phyloP scores from a whole-genome alignment of 1,140 invertebrate species.

The Tetragnatha versicolor region DNA sequence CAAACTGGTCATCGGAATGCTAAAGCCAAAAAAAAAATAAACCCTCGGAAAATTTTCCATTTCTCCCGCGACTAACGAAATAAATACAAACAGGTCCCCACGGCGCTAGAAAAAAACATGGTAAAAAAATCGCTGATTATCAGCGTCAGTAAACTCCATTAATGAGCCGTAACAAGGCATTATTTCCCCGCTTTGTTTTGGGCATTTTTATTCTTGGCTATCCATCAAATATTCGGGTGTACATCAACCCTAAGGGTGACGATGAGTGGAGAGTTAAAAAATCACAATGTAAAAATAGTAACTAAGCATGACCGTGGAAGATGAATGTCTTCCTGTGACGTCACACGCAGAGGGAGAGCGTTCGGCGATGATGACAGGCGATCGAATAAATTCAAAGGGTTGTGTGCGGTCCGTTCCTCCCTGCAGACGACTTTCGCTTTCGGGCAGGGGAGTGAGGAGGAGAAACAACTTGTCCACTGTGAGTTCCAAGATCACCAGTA shows the following conservation, averaged over 20 bases:
- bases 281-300: slow-evolving; percentile 55
- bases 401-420: too few relatives aligned
- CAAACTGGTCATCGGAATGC: too few relatives aligned
- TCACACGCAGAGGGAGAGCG: slow-evolving; percentile 28
- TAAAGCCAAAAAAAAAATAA: not conserved
- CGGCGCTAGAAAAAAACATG: not conserved
- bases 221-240: slow-evolving; percentile 55
- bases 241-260: slow-evolving; percentile 51
- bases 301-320: slow-evolving; percentile 53
- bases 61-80: not conserved
- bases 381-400: too few relatives aligned
- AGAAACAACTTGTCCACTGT: too few relatives aligned
- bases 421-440: too few relatives aligned
- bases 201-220: slow-evolving; percentile 52
- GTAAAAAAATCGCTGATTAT: slow-evolving; percentile 39
- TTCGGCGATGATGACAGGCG: slow-evolving; percentile 7
- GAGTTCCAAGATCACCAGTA: too few relatives aligned
- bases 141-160: slow-evolving; percentile 49
- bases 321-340: slow-evolving; percentile 55
- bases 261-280: slow-evolving; percentile 52
- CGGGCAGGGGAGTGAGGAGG: too few relatives aligned
- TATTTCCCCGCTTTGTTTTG: slow-evolving; percentile 27
- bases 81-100: not conserved
- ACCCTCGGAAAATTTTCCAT: too few relatives aligned
- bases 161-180: slow-evolving; percentile 52